These are phyloP conservation scores for Heliconius himera DNA, from an alignment of 1,140 invertebrate species.

Conservation along the genomic window DNA sequence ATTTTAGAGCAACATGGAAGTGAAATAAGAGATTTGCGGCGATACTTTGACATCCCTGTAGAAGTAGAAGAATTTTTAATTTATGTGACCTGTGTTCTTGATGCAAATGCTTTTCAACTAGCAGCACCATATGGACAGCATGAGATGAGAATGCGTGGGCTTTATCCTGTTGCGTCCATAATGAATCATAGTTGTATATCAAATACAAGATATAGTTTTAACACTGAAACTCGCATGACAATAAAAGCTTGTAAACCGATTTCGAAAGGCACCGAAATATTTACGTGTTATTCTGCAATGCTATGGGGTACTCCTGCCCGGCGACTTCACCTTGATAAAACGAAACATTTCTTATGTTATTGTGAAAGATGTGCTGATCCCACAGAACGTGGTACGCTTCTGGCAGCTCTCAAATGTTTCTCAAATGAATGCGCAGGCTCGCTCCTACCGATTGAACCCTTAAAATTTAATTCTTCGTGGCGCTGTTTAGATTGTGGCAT, in stretches of 20 bases:
- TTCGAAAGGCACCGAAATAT: constrained; percentile 85
- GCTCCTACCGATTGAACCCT: constrained; percentile 74
- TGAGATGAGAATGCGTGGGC: constrained; percentile 83
- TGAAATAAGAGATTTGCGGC: constrained; percentile 84
- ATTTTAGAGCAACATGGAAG: constrained; percentile 78
- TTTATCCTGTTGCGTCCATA: constrained; percentile 88
- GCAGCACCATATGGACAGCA: constrained; percentile 72
- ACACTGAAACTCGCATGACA: constrained; percentile 82
- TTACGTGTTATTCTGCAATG: constrained; percentile 87
- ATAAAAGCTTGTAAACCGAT: constrained; percentile 85
- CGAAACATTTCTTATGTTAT: constrained; percentile 89
- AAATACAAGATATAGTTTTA: constrained; percentile 87
- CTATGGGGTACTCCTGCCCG: constrained; percentile 88
- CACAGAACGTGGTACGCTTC: constrained; percentile 82
- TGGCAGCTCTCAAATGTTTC: constrained; percentile 81
- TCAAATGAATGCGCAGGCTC: constrained; percentile 69
- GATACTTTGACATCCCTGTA: constrained; percentile 81
- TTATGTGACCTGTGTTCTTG: constrained; percentile 84
- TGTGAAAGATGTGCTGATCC: constrained; percentile 88
- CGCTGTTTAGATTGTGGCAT: constrained; percentile 78
- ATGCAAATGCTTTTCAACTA: constrained; percentile 90
- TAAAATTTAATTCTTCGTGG: constrained; percentile 73
- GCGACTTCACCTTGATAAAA: constrained; percentile 84
- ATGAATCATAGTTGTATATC: constrained; percentile 90
- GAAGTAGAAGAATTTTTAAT: constrained; percentile 85